These are phyloP conservation scores for Apamea anceps DNA, from an alignment of 2,888 invertebrate species.

Conservation along the genomic window DNA sequence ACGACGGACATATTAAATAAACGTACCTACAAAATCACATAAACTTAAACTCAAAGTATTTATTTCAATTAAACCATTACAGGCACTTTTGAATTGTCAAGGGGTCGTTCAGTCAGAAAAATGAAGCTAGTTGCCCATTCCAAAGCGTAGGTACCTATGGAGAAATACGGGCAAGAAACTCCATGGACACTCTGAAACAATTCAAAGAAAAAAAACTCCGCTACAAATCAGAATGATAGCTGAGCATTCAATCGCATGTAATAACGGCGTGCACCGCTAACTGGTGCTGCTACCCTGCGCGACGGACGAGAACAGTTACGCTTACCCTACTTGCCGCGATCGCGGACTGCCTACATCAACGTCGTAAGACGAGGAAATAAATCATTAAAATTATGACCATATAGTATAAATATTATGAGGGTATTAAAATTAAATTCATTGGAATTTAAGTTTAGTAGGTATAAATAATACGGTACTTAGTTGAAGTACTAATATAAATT, in stretches of 20 bases:
- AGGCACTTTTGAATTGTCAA: too few relatives aligned
- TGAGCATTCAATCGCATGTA: slow-evolving; percentile 71
- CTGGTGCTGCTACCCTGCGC: slow-evolving; percentile 66
- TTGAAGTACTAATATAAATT: neutral
- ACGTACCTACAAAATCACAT: neutral
- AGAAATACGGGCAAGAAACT: too few relatives aligned
- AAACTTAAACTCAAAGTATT: too few relatives aligned
- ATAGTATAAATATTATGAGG: slow-evolving; percentile 1
- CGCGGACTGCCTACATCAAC: slow-evolving; percentile 50
- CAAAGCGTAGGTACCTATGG: too few relatives aligned
- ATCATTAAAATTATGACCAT: slow-evolving; percentile 17
- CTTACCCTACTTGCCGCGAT: slow-evolving; percentile 76
- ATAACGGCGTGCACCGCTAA: slow-evolving; percentile 75
- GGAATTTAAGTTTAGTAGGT: neutral
- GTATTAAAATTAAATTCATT: slow-evolving; percentile 5
- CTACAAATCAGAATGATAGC: slow-evolving; percentile 41
- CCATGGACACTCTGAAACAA: too few relatives aligned
- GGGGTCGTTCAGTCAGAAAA: too few relatives aligned
- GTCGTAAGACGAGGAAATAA: slow-evolving; percentile 23
- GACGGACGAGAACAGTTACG: slow-evolving; percentile 70
- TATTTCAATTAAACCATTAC: too few relatives aligned
- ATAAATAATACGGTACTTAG: neutral
- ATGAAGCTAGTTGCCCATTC: too few relatives aligned
- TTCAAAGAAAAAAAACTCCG: slow-evolving; percentile 20
- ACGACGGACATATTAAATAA: neutral